Conservation (phyloP, 2,797 vertebrate species). For the Sebastes ruberrimus region DNA sequence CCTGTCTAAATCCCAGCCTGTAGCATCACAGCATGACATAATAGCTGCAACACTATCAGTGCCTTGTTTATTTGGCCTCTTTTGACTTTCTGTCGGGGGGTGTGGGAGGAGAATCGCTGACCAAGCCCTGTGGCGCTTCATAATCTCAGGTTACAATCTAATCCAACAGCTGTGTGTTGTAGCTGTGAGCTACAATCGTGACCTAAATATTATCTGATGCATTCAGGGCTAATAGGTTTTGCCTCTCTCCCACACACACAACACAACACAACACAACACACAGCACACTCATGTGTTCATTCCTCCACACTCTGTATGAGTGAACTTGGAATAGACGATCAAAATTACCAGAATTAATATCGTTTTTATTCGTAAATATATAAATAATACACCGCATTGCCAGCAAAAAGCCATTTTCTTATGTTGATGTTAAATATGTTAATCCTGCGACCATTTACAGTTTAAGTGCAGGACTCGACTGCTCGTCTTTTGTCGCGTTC, state of each 20-base stretch:
- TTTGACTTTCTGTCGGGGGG: conserved; percentile 16
- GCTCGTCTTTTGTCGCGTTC: conserved; percentile 44
- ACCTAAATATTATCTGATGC: conserved; percentile 74
- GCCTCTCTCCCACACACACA: not conserved
- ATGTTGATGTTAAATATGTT: conserved; percentile 36
- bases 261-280: not conserved
- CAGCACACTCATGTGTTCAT: not conserved
- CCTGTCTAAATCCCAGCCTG: conserved; percentile 30
- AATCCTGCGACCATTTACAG: conserved; percentile 38
- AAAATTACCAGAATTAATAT: not conserved
- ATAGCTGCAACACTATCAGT: conserved; percentile 21
- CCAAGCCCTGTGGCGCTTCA: conserved; percentile 40
- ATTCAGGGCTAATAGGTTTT: conserved; percentile 49
- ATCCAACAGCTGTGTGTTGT: conserved; percentile 62
- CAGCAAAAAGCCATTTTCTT: not conserved
- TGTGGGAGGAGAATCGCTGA: conserved; percentile 45
- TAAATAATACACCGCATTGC: not conserved
- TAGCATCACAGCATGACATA: conserved; percentile 45
- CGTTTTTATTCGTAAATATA: too few species aligned
- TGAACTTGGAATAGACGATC: not conserved
- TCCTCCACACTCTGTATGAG: not conserved
- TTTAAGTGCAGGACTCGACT: conserved; percentile 27
- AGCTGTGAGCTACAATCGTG: conserved; percentile 48
- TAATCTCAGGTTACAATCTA: conserved; percentile 76
- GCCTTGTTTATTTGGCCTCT: conserved; percentile 26